These are phyloP conservation scores for Empidonax traillii DNA, from an alignment of 2,113 vertebrate species.

Conservation along the genomic window DNA sequence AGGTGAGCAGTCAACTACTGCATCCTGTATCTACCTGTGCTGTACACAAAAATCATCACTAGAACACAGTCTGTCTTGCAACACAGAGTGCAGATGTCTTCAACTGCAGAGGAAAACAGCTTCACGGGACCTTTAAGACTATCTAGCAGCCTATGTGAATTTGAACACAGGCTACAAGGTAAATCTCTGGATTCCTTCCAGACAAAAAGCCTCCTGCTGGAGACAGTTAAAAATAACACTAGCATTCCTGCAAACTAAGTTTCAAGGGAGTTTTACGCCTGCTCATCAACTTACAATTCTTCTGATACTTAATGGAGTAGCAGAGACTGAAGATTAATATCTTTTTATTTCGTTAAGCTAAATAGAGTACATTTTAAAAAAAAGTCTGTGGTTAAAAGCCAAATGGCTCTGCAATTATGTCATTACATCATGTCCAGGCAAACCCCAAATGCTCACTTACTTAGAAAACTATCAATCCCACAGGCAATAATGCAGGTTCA, in stretches of 20 bases:
- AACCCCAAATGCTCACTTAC: constrained; percentile 7
- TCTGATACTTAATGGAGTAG: not conserved
- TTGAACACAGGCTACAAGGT: not conserved
- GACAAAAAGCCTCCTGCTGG: constrained; percentile 18
- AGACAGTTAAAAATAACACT: not conserved
- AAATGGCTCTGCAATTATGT: constrained; percentile 55
- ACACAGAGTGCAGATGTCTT: not conserved
- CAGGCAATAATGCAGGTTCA: constrained; percentile 1
- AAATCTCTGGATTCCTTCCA: not conserved
- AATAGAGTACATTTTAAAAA: not conserved
- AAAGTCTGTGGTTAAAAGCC: not conserved
- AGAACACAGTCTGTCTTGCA: not conserved
- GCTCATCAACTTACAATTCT: not conserved
- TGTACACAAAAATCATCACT: not conserved
- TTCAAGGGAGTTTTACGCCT: not conserved
- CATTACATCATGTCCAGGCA: constrained; percentile 48
- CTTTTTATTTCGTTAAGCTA: not conserved
- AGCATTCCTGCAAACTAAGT: not conserved
- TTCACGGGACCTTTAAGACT: not conserved
- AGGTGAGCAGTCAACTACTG: not conserved
- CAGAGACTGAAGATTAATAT: not conserved
- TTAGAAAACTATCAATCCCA: constrained; percentile 17
- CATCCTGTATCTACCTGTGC: fast-evolving
- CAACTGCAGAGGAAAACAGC: not conserved
- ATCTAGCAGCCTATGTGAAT: not conserved